A percentile compares a stretch with the other conserved stretches of the same genome.
Evolutionary conservation across 2,797 vertebrate species (phyloP).

Genomic region (Danio albolineatus): DNA sequence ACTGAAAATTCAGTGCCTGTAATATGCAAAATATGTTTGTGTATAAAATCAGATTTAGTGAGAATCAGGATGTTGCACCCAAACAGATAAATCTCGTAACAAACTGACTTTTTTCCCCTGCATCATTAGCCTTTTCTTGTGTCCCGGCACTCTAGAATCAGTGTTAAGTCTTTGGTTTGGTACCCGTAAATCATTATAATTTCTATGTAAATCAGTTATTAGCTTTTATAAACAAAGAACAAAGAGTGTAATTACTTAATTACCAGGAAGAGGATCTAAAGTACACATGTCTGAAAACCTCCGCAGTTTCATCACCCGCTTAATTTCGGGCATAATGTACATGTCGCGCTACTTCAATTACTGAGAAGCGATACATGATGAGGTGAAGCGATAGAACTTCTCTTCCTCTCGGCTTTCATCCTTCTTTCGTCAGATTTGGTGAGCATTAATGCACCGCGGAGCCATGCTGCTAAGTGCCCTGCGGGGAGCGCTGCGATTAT

Average conservation of each 20-base stretch:
- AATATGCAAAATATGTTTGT: neutral
- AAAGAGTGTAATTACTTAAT: constrained; percentile 35
- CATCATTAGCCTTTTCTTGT: neutral
- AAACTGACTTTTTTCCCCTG: neutral
- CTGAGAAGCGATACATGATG: neutral
- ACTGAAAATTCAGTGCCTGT: no score
- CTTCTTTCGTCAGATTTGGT: constrained; percentile 43
- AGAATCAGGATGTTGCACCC: neutral
- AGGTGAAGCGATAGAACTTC: constrained; percentile 40
- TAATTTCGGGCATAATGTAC: constrained; percentile 36
- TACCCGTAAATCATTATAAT: constrained; percentile 7
- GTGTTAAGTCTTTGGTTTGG: neutral
- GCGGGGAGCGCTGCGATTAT: constrained; percentile 41
- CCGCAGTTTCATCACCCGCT: constrained; percentile 7
- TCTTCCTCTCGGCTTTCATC: constrained; percentile 44
- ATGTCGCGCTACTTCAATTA: constrained; percentile 8
- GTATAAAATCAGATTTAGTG: neutral
- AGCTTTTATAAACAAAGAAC: constrained; percentile 36
- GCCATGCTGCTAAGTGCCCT: constrained; percentile 13
- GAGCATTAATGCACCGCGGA: constrained; percentile 25
- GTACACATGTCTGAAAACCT: constrained; percentile 18
- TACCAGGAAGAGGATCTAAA: constrained; percentile 41
- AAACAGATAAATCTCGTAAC: neutral
- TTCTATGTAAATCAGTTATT: constrained; percentile 33
- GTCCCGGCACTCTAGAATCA: neutral